Base-by-base conservation (phyloP, 2,797 vertebrate species). In the Sebastes miniatus region DNA sequence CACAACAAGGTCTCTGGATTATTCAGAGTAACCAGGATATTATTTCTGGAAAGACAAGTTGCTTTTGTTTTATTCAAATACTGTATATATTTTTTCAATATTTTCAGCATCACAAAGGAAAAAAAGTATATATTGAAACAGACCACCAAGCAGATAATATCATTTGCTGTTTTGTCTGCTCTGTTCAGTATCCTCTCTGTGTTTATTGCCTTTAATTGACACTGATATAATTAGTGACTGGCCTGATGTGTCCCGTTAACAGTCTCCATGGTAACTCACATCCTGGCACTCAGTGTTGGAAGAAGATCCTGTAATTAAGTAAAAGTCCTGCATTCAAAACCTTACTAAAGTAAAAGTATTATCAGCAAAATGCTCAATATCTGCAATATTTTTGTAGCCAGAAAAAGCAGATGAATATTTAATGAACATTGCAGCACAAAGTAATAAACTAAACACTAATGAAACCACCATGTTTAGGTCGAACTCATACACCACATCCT, bases 171-270 rank as follows among this genome's bases (percentile, higher is more conserved):
- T 31, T 4, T 6, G 16, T 32, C 59, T 18, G 73, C 70, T 82
- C 77, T 87, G 79, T 22, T 68, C 78, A 65, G 59, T 12, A 4
- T 77, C 64, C 36, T 59, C 56, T 75, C 50, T n/a, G 20, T 73
- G 50, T 71, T 70, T 12, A 52, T 1, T 16, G 57, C 25, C 68
- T 77, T 32, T 68, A 71, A 76, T 67, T 78, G 70, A 79, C 84
- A 71, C 58, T 84, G 77, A 90, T 84, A 10, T 67, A 1, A 86
- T 84, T 87, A 85, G 27, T 12, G 56, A 69, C 43, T 12, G 29
- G 68, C 58, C 31, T 32, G 34, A 74, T 68, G 64, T 27, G 12
- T 43, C 34, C 56, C 59, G 47, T 76, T 10, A 83, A 32, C 29
- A 0, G 29, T 81, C 75, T 81, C 75, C 50, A 67, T 16, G 67